Evolutionary conservation across 2,888 invertebrate species (phyloP), one percentile per base, ranked within the genome.

Genomic region (Harpagoxenus sublaevis): DNA sequence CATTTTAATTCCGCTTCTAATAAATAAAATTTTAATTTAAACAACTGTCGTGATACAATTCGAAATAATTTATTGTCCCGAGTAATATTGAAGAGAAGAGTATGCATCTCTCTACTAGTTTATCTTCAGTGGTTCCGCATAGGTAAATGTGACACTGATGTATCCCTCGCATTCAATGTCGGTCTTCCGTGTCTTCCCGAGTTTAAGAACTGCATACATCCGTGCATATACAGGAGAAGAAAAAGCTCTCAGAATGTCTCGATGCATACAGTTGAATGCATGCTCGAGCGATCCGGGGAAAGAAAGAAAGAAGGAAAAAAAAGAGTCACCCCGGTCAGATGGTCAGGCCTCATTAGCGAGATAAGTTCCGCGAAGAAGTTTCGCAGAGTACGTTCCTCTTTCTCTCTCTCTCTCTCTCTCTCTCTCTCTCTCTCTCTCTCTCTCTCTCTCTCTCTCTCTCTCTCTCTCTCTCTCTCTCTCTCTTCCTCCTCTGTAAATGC

Each of bases 291-390:
- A 42, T 18, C n/a, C 31, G 10, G n/a, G 28, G 23, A 4, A 55
- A 42, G n/a, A 23, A 42, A 18, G 57, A 28, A 45, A 23, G 35
- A 45, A 68, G 5, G 6, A 74, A 83, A 85, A 78, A 77, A 53
- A 55, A 60, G 28, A 68, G 74, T 86, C 84, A 85, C 78, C 48
- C 28, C 66, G 85, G 91, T 91, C 91, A 91, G 93, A 93, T 93
- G 92, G 92, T 92, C 92, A 93, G 86, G 91, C 89, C 93, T 93
- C 93, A 92, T 93, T 93, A 93, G 91, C 85, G 90, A 92, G 93
- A 93, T 93, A 93, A 93, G 84, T 83, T 81, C 66, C 88, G 79
- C 83, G 84, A 83, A 81, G 85, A 82, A 89, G 84, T 86, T 88
- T 86, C 74, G 79, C 85, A 79, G 31, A 68, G 83, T 85, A 39